Evolutionary conservation across 1,140 invertebrate genomes (phyloP), one percentile per base, ranked within the genome.

Genomic region (Philopotamus ludificatus): DNA sequence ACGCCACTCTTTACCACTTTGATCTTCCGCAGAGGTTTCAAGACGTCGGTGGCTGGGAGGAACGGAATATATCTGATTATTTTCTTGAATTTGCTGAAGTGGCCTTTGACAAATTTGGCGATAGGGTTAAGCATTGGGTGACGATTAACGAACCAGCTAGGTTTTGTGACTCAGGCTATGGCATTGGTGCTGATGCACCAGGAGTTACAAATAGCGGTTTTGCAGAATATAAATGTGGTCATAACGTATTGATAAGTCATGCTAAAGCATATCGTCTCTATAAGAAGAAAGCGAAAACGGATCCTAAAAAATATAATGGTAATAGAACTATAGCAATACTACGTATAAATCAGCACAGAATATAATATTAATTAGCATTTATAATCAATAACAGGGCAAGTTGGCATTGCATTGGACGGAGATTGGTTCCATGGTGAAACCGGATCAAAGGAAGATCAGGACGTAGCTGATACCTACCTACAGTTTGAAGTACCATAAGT

Each of bases 211-310:
- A 71, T 2, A 53, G 65, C 3, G 76, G 76, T 2, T 64, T 78
- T 1, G 81, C 73, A 0, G 76, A 79, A 61, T 85, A 83, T 64
- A 18, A 81, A 10, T 82, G 82, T 50, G 75, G 70, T 1, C 82
- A 85, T 67, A 82, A 77, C 68, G 22, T 83, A 16, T 64, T 85
- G 0, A 77, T 77, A 70, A 78, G 83, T 0, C 84, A 85, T 70
- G 83, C 82, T 2, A 79, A 77, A 71, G 80, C 75, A 3, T 83
- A 80, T 50, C 77, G 79, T 58, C 73, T 87, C 58, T 88, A 87
- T 66, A 75, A 86, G 42, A 68, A 77, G 1, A 72, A 82, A 49
- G n/a, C 87, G 83, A 71, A 77, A 79, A 64, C 0, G 65, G 12
- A 65, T 58, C 0, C 83, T 86, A 65, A 73, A 77, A 42, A 83